phyloP scores from a whole-genome alignment of 2,113 vertebrate species.

The Anhinga rufa region DNA sequence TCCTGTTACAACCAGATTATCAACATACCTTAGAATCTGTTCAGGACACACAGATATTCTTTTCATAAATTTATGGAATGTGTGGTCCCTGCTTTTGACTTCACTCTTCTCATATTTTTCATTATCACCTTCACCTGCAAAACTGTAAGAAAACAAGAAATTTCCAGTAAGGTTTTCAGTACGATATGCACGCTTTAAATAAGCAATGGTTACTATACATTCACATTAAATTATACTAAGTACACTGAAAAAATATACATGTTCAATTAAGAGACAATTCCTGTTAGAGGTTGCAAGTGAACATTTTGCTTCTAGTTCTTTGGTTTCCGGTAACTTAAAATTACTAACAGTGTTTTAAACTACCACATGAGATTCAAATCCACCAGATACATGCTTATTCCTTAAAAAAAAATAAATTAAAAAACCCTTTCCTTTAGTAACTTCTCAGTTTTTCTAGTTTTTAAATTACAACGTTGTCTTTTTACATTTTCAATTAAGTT shows the following conservation, averaged over 20 bases:
- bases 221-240: neutral
- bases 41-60: slow-evolving; percentile 76
- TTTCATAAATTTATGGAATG: slow-evolving; percentile 84
- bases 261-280: neutral
- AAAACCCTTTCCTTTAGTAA: neutral
- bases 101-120: slow-evolving; percentile 81
- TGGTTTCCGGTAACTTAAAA: neutral
- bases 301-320: neutral
- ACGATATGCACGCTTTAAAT: neutral
- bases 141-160: slow-evolving; percentile 28
- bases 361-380: neutral
- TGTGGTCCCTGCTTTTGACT: slow-evolving; percentile 69
- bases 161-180: neutral
- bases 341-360: neutral
- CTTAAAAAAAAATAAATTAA: neutral
- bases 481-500: neutral
- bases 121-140: slow-evolving; percentile 9
- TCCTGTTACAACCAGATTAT: neutral
- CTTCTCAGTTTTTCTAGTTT: neutral
- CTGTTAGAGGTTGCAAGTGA: neutral
- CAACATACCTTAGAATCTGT: slow-evolving; percentile 79
- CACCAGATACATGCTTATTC: neutral
- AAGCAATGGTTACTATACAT: neutral
- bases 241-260: neutral
- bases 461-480: neutral